Base-by-base conservation (phyloP, 2,888 invertebrate genomes). In the Antheraea assamensis region DNA sequence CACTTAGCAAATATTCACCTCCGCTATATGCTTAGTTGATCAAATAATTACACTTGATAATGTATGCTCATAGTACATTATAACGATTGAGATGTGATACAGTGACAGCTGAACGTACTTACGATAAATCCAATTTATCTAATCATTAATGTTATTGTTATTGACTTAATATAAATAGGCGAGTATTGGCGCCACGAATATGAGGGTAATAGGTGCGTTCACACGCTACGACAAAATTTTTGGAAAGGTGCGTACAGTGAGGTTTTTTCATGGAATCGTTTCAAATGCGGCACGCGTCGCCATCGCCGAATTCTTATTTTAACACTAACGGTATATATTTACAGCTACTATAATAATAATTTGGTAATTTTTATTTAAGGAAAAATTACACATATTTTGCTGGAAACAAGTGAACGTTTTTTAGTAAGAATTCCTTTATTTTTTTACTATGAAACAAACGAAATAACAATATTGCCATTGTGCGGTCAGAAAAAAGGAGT, bases 181-280 rank as follows among this genome's bases (percentile, higher is more conserved):
- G 84, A 84, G 83, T 80, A 80, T 84, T 87, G 90, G 90, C 90
- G 90, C 90, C 90, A 88, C 88, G 78, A 88, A 85, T 90, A 90
- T 89, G 83, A 87, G 87, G 89, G 88, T 88, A 90, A 90, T 79
- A 78, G 78, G 80, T 78, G 76, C 79, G 76, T 79, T 76, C 76
- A 79, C 76, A 79, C 75, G 79, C 78, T 80, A 77, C 76, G 77
- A 76, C 73, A 61, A 76, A 76, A 76, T 71, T 75, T n/a, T 75
- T 75, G 76, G 77, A 77, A 68, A 73, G 74, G 64, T 71, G 30
- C 71, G 42, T 70, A 61, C 64, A 66, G 27, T 21, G 64, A 68
- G 27, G 27, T 52, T 47, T 19, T 71, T 74, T 74, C 74, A 71
- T 52, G 72, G 74, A 72, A 74, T 52, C 64, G 42, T 35, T 73